Base-by-base conservation (phyloP, 2,797 vertebrate genomes). In the Lithobates pipiens region DNA sequence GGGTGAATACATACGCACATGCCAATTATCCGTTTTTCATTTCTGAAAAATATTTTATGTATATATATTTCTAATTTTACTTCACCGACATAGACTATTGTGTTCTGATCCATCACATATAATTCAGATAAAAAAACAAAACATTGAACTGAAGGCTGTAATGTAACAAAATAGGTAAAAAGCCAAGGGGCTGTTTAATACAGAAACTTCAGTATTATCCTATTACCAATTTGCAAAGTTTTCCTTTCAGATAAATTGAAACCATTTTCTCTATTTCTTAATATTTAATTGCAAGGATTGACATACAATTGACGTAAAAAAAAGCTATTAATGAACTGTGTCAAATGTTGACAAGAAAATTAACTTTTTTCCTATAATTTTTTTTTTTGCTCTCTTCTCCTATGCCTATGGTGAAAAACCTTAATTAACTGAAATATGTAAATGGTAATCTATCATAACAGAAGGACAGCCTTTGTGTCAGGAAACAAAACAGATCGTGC, bases 401-500 rank as follows among this genome's bases (percentile, higher is more conserved):
- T 39, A 7, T 16, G 16, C 23, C 74, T 61, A 46, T 69, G 34
- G 73, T 18, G 67, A 50, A 82, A 36, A 86, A 63, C 23, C 73
- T 76, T 82, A 82, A 86, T 86, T 71, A 70, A 67, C 36, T 86
- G 73, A 81, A 85, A 85, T 71, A 82, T 70, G 50, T 50, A 81
- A 86, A 86, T 50, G 78, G 72, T 86, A 44, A 81, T 76, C 72
- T 86, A 76, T 70, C 25, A 76, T 42, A 76, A 34, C 65, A 86
- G 84, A 86, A 86, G 84, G 73, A 54, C 84, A 76, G 65, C 13
- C 73, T 81, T 85, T 86, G 78, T 86, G 72, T 70, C 29, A 44
- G n/a, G 6, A 67, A 85, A 85, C 71, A 80, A 85, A 65, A 85
- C 61, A 76, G 23, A 76, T 57, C 57, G 39, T 69, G 50, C 9